Conservation (phyloP, 2,113 vertebrate species). For the Gymnogyps californianus region DNA sequence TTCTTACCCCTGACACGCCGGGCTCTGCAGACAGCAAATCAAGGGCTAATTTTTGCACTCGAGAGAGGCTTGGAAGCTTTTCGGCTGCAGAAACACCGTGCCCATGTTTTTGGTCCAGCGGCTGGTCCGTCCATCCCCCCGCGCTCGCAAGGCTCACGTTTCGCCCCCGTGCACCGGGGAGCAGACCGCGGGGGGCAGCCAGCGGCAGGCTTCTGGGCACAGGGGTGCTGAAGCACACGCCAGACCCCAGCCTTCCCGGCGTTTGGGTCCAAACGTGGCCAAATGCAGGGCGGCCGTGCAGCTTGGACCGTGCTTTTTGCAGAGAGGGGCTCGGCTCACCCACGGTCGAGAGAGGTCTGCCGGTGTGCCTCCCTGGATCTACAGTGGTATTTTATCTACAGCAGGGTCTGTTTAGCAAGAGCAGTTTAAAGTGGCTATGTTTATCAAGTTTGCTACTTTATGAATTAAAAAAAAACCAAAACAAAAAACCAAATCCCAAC, state of each 20-base stretch:
- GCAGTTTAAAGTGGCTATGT: slow-evolving; percentile 73
- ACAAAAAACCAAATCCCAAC: slow-evolving; percentile 31
- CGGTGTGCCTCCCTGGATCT: not conserved
- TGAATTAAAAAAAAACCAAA: slow-evolving; percentile 52
- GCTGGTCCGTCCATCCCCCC: not conserved
- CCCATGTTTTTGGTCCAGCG: rapidly evolving
- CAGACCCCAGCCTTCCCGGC: rapidly evolving
- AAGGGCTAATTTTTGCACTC: not conserved
- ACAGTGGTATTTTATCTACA: slow-evolving; percentile 60
- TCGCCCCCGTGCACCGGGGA: rapidly evolving
- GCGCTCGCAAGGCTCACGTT: rapidly evolving
- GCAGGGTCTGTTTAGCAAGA: slow-evolving; percentile 67
- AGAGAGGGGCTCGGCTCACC: not conserved
- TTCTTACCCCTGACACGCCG: rapidly evolving
- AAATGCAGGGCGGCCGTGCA: rapidly evolving
- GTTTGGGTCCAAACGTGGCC: not conserved
- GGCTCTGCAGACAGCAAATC: not conserved
- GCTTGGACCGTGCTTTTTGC: not conserved
- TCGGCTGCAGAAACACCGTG: not conserved
- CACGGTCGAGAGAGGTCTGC: not conserved
- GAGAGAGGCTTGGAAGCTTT: not conserved
- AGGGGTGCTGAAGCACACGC: rapidly evolving
- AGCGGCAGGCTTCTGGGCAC: rapidly evolving
- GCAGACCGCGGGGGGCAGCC: not conserved
- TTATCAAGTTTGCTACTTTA: slow-evolving; percentile 72